Conservation (phyloP, 2,888 invertebrate species). For the Isoperla grammatica region DNA sequence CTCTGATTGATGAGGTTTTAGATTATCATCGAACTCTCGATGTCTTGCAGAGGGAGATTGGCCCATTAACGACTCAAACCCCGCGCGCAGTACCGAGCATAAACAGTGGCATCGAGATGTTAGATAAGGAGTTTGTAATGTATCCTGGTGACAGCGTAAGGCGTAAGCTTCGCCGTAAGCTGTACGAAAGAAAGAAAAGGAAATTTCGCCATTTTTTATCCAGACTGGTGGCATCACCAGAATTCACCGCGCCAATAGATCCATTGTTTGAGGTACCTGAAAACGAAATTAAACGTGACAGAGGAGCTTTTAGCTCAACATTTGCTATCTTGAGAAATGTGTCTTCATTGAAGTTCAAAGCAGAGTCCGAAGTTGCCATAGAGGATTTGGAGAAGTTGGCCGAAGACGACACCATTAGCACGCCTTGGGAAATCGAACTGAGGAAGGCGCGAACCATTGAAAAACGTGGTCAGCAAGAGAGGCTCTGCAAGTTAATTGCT, state of each 20-base stretch:
- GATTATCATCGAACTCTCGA: constrained; percentile 42
- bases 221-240: background rate
- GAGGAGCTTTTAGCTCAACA: no score
- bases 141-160: no score
- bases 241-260: background rate
- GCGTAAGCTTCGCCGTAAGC: no score
- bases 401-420: constrained; percentile 41
- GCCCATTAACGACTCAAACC: background rate
- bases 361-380: background rate
- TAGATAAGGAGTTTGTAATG: background rate
- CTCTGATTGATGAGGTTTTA: constrained; percentile 42
- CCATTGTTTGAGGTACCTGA: background rate
- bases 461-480: constrained; percentile 50
- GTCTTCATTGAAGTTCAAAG: background rate
- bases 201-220: no score
- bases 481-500: constrained; percentile 54
- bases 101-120: background rate
- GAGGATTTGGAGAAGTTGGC: constrained; percentile 6
- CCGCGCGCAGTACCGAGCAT: constrained; percentile 10
- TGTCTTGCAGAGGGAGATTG: constrained; percentile 33
- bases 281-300: background rate
- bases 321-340: background rate
- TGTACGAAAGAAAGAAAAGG: no score
- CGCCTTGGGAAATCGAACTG: constrained; percentile 46
- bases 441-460: background rate